Evolutionary conservation across 92 coral and sea anemone species (phyloP), one percentile per base, ranked within the genome.

Genomic region (Palythoa heliodiscus): DNA sequence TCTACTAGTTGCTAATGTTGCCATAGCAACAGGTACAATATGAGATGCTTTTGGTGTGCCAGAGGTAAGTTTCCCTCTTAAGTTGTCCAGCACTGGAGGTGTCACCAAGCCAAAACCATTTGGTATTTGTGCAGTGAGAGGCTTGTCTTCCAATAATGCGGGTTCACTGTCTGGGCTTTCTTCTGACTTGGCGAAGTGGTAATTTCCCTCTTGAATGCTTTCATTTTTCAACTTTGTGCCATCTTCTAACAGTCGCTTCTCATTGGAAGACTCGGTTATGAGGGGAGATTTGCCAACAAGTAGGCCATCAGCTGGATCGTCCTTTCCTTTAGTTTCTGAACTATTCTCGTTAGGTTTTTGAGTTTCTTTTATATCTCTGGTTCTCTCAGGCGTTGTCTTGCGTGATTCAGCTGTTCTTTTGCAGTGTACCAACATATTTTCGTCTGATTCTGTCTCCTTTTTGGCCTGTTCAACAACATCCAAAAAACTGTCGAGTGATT

Each of bases 141-240:
- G 90, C 52, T 94, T 94, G 25, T 80, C 95, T 66, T 94, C 98
- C 20, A 94, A 14, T 22, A 93, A 86, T 35, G 88, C 52, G 8
- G 98, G 98, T 24, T 94, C 98, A 83, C 92, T 92, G 20, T 92
- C 95, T 22, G 87, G 75, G 43, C 93, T 91, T 64, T 87, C 92
- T 12, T 93, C 97, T 2, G 86, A 92, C 23, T 87, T 88, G 24
- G 91, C 70, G 60, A 87, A 78, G 23, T 88, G 72, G 70, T 84
- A 57, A 48, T 76, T 92, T 9, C 75, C 86, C 14, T 93, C 83
- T 16, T 85, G 50, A 16, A 86, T 64, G 24, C 40, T 83, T 39
- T 64, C 66, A 12, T 57, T 83, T 69, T 74, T 76, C 52, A 64
- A 79, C 15, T 73, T 88, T 47, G 53, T 61, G 50, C 77, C 69